Base-by-base conservation (phyloP, 2,113 vertebrate species). In the Apus apus region DNA sequence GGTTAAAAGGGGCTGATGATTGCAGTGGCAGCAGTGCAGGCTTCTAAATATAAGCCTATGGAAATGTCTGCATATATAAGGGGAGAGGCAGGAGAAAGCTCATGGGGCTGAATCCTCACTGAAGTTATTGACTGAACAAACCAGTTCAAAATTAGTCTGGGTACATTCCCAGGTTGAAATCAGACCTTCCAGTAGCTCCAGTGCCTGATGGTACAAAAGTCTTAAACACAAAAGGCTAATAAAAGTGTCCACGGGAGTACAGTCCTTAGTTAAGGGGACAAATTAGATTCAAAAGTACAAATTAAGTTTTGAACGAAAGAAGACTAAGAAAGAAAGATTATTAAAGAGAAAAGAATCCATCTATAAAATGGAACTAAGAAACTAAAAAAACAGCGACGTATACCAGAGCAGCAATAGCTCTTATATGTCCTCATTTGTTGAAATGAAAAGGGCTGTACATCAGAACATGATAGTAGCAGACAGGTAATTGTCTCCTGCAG, bases 341-440 rank as follows among this genome's bases (percentile, higher is more conserved):
- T 53, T 80, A 62, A 80, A 90, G 14, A 14, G 26, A 15, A 73
- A 72, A 50, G 48, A 36, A 36, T 4, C n/a, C 1, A 13, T 48
- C 56, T 53, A 22, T 18, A 68, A 68, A 82, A 61, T 14, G 13
- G 26, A 87, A 36, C 46, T 2, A 8, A 81, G 64, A 77, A 38
- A 38, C 8, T 38, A 38, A 38, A 38, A 51, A 22, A 2, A 0
- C 11, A 46, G 29, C 1, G 9, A 11, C 0, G 0, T 2, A 8
- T 36, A 13, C 4, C 34, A 61, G 15, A 56, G 15, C 53, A 76
- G 38, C 22, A 68, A 17, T 19, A 87, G 57, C 26, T 85, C 22
- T 48, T 36, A 2, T 11, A 8, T 13, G 13, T 61, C 23, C 62
- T 68, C 15, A 30, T 87, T 91, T 82, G 15, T 87, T 85, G 36